Evolutionary conservation across 2,888 invertebrate genomes (phyloP), one percentile per base, ranked within the genome.

Genomic region (Melolontha melolontha): DNA sequence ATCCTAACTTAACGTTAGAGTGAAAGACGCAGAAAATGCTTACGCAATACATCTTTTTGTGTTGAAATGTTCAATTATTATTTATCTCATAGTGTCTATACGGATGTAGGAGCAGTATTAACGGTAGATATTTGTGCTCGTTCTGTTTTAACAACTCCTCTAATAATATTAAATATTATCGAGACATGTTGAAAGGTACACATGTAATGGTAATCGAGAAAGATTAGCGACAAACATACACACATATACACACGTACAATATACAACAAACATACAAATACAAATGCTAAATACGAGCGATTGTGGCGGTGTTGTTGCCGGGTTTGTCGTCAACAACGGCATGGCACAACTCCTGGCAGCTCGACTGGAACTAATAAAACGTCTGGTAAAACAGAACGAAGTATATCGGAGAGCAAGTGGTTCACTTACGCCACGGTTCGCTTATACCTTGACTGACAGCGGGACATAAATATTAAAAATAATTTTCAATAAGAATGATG

Each of bases 381-480:
- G 72, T 71, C 69, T 71, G 74, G 73, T 71, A 73, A 52, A 52
- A 52, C 12, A 7, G 17, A 29, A 29, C 51, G 51, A 12, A 14
- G 14, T 14, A 10, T 49, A 49, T 49, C 12, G 8, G 11, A 11
- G 49, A 49, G n/a, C 11, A 49, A 49, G 22, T 11, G 22, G 22
- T 11, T 17, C 16, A 16, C 5, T 49, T 49, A 49, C 22, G 22
- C 22, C 16, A 17, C 22, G 22, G 17, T 8, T 49, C 22, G 49
- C 16, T 11, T 14, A 14, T 44, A 75, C 73, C 68, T 63, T 70
- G 70, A 75, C 72, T 73, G 73, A 74, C 74, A 72, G 75, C 71
- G 67, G 72, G 70, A 72, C 77, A 76, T 78, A 77, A 78, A 78
- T 79, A 79, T 78, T 77, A 78, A 79, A 79, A 78, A 78, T 78